phyloP scores from a whole-genome alignment of 2,113 vertebrate species.

The Notarius lentiginosus region DNA sequence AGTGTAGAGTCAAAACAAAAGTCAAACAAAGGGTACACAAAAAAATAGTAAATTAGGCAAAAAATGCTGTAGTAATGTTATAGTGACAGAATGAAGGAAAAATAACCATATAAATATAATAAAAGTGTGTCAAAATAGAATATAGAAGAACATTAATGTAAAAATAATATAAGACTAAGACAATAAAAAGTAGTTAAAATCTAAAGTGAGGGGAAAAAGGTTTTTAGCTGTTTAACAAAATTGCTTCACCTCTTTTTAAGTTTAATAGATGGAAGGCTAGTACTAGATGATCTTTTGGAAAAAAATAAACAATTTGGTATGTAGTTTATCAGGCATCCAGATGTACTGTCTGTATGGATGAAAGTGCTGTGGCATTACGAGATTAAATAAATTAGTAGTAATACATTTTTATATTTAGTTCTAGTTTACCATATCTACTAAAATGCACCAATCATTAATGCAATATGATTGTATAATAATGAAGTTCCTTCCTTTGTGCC shows the following conservation, averaged over 20 bases:
- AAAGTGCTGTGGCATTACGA: neutral
- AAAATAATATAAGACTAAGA: neutral
- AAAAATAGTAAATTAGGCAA: neutral
- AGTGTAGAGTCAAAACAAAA: neutral
- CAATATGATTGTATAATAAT: neutral
- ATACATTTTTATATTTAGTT: neutral
- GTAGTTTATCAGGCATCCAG: neutral
- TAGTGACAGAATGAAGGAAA: neutral
- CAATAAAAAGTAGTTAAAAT: neutral
- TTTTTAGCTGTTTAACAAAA: no score
- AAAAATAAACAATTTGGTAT: neutral
- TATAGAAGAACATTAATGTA: neutral
- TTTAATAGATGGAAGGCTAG: neutral
- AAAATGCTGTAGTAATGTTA: neutral
- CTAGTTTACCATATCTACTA: neutral
- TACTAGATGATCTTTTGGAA: neutral
- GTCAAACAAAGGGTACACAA: neutral
- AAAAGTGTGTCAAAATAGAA: neutral
- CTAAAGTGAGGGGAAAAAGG: no score
- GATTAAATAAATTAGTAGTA: neutral
- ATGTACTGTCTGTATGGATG: neutral
- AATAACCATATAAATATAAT: neutral
- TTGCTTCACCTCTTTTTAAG: no score
- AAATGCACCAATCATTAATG: neutral
- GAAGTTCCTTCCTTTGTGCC: neutral